Conservation (phyloP, 2,888 invertebrate genomes). For the Eristalinus sepulchralis region DNA sequence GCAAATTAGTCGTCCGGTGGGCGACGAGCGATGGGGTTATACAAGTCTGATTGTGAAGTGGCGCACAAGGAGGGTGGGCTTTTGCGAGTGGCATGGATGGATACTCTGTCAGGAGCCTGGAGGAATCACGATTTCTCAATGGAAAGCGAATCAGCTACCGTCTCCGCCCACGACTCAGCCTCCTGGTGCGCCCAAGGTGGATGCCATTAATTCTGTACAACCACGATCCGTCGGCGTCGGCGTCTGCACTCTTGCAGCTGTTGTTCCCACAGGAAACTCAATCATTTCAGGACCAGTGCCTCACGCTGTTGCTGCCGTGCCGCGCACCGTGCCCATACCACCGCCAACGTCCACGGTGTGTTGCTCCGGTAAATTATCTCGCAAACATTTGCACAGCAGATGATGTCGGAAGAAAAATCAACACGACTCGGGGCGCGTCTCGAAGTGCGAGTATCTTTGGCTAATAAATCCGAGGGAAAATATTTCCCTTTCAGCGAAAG, state of each 20-base stretch:
- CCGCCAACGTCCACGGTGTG: not conserved
- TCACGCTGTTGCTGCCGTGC: not conserved
- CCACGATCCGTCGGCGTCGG: not conserved
- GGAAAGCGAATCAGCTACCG: constrained; percentile 24
- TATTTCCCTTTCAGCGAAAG: constrained; percentile 17
- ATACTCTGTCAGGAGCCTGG: not conserved
- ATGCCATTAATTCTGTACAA: constrained; percentile 14
- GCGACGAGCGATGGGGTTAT: not conserved
- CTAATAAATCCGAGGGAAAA: constrained; percentile 36
- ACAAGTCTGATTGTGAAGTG: constrained; percentile 19
- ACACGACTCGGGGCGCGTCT: not conserved
- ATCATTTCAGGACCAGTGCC: constrained; percentile 10
- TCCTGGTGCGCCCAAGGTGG: not conserved
- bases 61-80: not conserved
- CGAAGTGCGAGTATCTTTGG: not conserved
- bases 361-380: constrained; percentile 34
- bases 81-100: constrained; percentile 5
- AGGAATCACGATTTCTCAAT: constrained; percentile 39
- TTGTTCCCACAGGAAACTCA: not conserved
- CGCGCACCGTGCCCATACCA: not conserved
- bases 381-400: constrained; percentile 38
- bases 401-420: constrained; percentile 30
- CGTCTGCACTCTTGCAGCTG: not conserved
- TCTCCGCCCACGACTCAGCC: not conserved
- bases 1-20: constrained; percentile 49